Base-by-base conservation (phyloP, 2,797 vertebrate species). In the Octomys mimax region DNA sequence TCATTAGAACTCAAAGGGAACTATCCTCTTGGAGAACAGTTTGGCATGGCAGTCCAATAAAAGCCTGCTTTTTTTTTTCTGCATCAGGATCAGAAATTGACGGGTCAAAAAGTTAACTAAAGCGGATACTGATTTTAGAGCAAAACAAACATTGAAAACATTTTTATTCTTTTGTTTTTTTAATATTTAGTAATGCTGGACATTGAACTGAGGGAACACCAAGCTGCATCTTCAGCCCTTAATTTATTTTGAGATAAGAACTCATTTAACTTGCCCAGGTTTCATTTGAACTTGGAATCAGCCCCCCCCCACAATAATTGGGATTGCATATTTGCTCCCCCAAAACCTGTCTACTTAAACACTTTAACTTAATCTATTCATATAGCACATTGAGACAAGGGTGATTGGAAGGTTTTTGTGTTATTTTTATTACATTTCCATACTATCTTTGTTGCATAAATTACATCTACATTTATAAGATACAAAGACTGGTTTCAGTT, bases 401-500 rank as follows among this genome's bases (percentile, higher is more conserved):
- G 5, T n/a, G 68, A 19, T 36, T 70, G 54, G 14, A 14, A 16
- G 54, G 11, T 39, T 82, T 54, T 39, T 36, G 12, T 54, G 2
- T 87, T 22, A 73, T 81, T 86, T 89, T 96, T 57, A 77, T 84
- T 95, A 11, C 5, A 70, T 92, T 88, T 91, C 22, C 14, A 14
- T 89, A 62, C 81, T 80, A 28, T 83, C 64, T 91, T 93, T 80
- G 1, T 92, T 87, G 3, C 8, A 5, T 91, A 54, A 80, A 78
- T 12, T 71, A 42, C 1, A 24, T 33, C 16, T 2, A 7, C 77
- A 82, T 82, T 93, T 73, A 81, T 64, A 42, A 73, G 26, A n/a
- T 93, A 1, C 1, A 71, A 39, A 86, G 89, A 95, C 33, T 94
- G 49, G 52, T 73, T 85, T 89, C 18, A 80, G 10, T 66, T 42